Conservation (phyloP, 1,140 invertebrate species). For the Aradophagus sp. region DNA sequence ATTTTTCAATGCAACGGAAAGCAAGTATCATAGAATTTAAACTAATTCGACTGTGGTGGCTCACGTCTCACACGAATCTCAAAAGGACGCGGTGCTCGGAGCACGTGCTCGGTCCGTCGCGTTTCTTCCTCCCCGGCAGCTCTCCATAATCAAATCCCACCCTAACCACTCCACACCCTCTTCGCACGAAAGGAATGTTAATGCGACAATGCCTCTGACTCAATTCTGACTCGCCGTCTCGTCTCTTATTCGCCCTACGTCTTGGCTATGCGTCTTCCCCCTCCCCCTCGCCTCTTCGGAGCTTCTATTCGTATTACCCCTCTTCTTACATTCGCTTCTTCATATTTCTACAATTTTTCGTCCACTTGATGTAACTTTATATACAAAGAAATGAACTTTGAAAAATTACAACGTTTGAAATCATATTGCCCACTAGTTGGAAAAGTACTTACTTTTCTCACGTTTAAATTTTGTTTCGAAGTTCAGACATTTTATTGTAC, state of each 20-base stretch:
- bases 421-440: too few species aligned
- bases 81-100: constrained; percentile 43
- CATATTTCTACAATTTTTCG: too few species aligned
- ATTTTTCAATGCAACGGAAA: too few species aligned
- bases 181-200: constrained; percentile 75
- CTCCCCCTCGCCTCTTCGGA: too few species aligned
- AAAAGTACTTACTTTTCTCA: too few species aligned
- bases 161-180: constrained; percentile 66
- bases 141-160: constrained; percentile 74
- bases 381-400: too few species aligned
- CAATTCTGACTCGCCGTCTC: constrained; percentile 56
- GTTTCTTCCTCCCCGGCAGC: constrained; percentile 57
- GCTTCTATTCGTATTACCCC: too few species aligned
- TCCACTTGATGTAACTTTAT: too few species aligned
- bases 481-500: too few species aligned
- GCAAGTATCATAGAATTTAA: constrained; percentile 37
- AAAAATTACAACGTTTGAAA: too few species aligned
- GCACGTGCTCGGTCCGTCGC: constrained; percentile 49
- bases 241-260: constrained; percentile 53
- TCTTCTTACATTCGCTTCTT: too few species aligned
- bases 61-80: constrained; percentile 51
- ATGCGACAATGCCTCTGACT: constrained; percentile 69
- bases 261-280: constrained; percentile 46
- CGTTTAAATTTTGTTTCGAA: too few species aligned
- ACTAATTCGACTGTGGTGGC: constrained; percentile 46